These are phyloP conservation scores for Rhinichthys osculus DNA, from an alignment of 2,797 vertebrate species.

Conservation along the genomic window DNA sequence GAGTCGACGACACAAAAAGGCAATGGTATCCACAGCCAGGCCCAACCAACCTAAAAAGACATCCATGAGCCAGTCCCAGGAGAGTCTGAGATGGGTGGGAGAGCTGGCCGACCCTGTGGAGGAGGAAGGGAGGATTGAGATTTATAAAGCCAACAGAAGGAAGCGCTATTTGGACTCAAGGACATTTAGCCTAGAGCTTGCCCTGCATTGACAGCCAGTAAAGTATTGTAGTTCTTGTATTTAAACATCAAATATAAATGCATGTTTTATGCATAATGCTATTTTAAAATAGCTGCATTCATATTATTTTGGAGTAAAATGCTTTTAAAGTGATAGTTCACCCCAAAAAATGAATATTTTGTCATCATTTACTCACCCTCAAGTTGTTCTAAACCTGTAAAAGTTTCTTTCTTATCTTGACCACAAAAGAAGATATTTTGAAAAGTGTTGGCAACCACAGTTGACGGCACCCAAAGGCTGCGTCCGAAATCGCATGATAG, in stretches of 20 bases:
- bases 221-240: background rate
- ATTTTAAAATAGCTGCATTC: background rate
- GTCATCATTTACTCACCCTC: too few species aligned
- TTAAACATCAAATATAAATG: background rate
- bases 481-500: too few species aligned
- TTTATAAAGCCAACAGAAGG: conserved; percentile 76
- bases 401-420: too few species aligned
- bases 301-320: background rate
- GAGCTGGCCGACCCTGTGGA: conserved; percentile 70
- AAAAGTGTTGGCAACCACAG: too few species aligned
- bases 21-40: background rate
- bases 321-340: background rate
- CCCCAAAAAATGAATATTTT: too few species aligned
- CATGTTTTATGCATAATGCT: background rate
- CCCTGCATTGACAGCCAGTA: background rate
- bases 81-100: conserved; percentile 78
- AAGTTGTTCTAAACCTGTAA: too few species aligned
- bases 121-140: conserved; percentile 74
- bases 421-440: too few species aligned
- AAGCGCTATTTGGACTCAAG: conserved; percentile 62
- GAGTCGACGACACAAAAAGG: background rate
- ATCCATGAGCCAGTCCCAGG: conserved; percentile 21
- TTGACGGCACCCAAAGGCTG: too few species aligned
- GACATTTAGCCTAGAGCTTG: conserved; percentile 24
- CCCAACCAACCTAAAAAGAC: background rate